Conservation (phyloP, 2,888 invertebrate genomes). For the Trimorus sp. region DNA sequence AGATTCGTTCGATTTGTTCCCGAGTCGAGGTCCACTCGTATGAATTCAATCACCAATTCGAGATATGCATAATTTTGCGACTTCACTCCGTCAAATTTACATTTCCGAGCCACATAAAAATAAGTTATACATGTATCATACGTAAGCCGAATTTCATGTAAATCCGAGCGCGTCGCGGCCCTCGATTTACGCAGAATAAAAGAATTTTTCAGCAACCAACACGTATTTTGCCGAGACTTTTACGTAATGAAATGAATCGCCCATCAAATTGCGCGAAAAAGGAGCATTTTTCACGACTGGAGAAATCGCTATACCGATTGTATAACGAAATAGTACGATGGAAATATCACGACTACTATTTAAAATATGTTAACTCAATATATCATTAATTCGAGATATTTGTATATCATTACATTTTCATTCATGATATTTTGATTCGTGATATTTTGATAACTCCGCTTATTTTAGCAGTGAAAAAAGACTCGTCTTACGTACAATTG, state of each 20-base stretch:
- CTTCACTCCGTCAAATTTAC: constrained; percentile 10
- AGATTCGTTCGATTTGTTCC: constrained; percentile 15
- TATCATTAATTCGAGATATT: too few species aligned
- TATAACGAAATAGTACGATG: too few species aligned
- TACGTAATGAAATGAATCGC: neutral
- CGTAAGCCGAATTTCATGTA: constrained; percentile 35
- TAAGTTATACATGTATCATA: constrained; percentile 24
- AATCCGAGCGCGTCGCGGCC: constrained; percentile 3
- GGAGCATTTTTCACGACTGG: too few species aligned
- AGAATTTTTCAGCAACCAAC: constrained; percentile 12
- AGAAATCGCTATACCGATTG: too few species aligned
- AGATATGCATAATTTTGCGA: constrained; percentile 21
- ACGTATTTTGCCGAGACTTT: neutral
- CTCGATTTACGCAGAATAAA: constrained; percentile 18
- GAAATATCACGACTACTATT: too few species aligned
- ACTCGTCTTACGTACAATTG: too few species aligned
- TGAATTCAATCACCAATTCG: neutral
- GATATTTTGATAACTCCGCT: too few species aligned
- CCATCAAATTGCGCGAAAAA: neutral
- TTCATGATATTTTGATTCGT: too few species aligned
- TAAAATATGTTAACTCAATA: too few species aligned
- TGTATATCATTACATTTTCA: too few species aligned
- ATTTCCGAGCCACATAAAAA: constrained; percentile 31
- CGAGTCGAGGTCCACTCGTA: neutral
- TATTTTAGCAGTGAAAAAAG: too few species aligned